Evolutionary conservation across 2,888 invertebrate species (phyloP).

Genomic region (Rhagonycha fulva): DNA sequence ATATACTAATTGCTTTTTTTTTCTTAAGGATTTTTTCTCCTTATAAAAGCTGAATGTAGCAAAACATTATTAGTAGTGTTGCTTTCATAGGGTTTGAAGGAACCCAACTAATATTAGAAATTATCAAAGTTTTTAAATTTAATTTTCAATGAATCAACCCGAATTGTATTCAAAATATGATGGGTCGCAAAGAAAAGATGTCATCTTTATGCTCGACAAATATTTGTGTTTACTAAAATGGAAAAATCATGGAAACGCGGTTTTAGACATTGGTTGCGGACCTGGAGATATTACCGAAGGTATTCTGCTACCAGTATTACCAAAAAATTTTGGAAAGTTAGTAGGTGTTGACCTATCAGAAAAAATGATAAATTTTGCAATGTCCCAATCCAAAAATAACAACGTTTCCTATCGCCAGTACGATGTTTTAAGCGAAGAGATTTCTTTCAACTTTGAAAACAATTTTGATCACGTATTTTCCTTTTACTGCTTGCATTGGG

Average conservation of each 20-base stretch:
- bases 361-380: conserved; percentile 72
- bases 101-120: conserved; percentile 3
- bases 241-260: conserved; percentile 55
- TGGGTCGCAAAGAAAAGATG: conserved; percentile 70
- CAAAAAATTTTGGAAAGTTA: conserved; percentile 58
- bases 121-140: not conserved
- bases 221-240: conserved; percentile 60
- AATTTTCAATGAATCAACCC: conserved; percentile 62
- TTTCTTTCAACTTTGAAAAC: conserved; percentile 57
- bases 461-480: conserved; percentile 73
- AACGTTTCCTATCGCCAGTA: conserved; percentile 58
- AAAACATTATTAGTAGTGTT: conserved; percentile 24
- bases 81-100: conserved; percentile 16
- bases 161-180: conserved; percentile 70
- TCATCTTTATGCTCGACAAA: conserved; percentile 66
- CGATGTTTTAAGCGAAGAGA: conserved; percentile 61
- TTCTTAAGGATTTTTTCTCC: too few relatives aligned
- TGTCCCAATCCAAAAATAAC: conserved; percentile 56
- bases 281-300: conserved; percentile 71
- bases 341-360: conserved; percentile 73
- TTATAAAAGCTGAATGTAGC: conserved; percentile 33
- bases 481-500: conserved; percentile 82
- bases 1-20: too few relatives aligned
- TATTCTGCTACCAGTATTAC: conserved; percentile 66
- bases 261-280: conserved; percentile 76